These are phyloP conservation scores for Pyrgus malvae DNA, from an alignment of 2,888 invertebrate genomes.

Conservation along the genomic window DNA sequence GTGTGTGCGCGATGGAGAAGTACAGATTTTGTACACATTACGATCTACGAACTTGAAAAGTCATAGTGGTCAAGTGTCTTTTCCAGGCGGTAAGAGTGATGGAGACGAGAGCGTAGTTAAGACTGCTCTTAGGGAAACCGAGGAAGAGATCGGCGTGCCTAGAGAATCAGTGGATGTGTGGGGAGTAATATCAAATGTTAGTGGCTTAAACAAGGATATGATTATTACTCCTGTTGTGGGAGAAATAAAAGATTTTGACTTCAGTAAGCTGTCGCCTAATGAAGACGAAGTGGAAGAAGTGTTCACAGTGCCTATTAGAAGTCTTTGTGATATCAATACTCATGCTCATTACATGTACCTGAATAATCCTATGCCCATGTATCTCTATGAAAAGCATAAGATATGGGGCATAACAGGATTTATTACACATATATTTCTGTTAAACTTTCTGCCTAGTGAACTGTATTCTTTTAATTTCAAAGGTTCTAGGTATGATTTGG, in stretches of 20 bases:
- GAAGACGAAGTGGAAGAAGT: constrained; percentile 89
- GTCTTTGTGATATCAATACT: constrained; percentile 82
- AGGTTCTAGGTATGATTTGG: constrained; percentile 47
- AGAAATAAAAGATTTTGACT: constrained; percentile 69
- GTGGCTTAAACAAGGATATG: constrained; percentile 64
- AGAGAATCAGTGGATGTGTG: constrained; percentile 84
- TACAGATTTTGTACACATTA: constrained; percentile 91
- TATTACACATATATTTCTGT: constrained; percentile 86
- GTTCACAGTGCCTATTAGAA: constrained; percentile 85
- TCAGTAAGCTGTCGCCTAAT: constrained; percentile 81
- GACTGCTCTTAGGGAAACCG: constrained; percentile 92
- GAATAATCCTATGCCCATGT: constrained; percentile 73
- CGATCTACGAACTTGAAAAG: constrained; percentile 87
- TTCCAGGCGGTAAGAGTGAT: constrained; percentile 92
- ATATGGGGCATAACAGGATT: constrained; percentile 91
- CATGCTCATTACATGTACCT: constrained; percentile 85
- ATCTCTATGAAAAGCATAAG: constrained; percentile 77
- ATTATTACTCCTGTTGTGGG: constrained; percentile 89
- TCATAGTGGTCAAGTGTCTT: constrained; percentile 93
- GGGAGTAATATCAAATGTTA: constrained; percentile 71
- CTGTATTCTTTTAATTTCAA: constrained; percentile 55
- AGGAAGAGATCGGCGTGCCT: constrained; percentile 92
- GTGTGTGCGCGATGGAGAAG: constrained; percentile 85
- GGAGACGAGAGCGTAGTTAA: constrained; percentile 82
- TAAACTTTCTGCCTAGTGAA: constrained; percentile 54